A percentile compares a stretch with the other conserved stretches of the same genome.
Conservation (phyloP, 2,113 vertebrate genomes). For the Asarcornis scutulata region DNA sequence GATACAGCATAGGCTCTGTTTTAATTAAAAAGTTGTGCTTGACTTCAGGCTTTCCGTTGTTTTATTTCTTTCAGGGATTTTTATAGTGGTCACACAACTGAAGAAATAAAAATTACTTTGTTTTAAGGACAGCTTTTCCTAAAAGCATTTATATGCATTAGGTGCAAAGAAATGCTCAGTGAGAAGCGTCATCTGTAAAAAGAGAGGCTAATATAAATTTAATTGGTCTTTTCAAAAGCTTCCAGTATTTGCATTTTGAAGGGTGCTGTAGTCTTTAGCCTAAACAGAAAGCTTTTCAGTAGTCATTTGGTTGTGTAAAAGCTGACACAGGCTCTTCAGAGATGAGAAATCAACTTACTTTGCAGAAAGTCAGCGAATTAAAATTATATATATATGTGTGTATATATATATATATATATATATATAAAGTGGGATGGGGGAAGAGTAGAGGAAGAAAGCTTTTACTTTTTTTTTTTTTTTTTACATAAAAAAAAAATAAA, state of each 20-base stretch:
- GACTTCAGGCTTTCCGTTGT: background rate
- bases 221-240: background rate
- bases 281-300: background rate
- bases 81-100: background rate
- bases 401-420: background rate
- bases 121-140: background rate
- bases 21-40: conserved; percentile 50
- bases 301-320: background rate
- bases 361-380: background rate
- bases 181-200: background rate
- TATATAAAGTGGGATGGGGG: no score
- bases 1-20: background rate
- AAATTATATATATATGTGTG: no score
- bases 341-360: conserved; percentile 4
- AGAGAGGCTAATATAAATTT: background rate
- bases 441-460: background rate
- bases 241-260: background rate
- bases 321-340: background rate
- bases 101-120: background rate
- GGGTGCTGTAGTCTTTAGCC: background rate
- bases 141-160: background rate
- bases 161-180: background rate
- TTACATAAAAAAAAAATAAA: no score
- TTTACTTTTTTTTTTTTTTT: background rate
- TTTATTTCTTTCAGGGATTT: background rate